Percentiles rank a stretch among this genome's conserved stretches.
Evolutionary conservation across 2,113 vertebrate species (phyloP).

Genomic region (Leptodactylus fuscus): DNA sequence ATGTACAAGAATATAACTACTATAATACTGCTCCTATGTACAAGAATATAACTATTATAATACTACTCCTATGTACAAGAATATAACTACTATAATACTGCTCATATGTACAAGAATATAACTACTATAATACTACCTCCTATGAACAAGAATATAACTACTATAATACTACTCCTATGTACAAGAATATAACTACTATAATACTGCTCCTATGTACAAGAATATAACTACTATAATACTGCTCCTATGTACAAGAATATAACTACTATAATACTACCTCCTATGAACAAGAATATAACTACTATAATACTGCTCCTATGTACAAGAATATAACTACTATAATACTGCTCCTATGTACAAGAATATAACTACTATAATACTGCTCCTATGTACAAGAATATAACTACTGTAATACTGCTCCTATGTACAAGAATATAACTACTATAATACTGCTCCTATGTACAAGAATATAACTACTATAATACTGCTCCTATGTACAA

Average conservation of each 20-base stretch:
- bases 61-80: neutral
- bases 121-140: no score
- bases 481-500: neutral
- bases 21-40: slow-evolving; percentile 2
- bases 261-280: no score
- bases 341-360: neutral
- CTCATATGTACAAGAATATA: slow-evolving; percentile 1
- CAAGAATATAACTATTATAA: no score
- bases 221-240: slow-evolving; percentile 4
- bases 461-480: neutral
- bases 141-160: no score
- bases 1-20: neutral
- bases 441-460: neutral
- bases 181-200: slow-evolving; percentile 4
- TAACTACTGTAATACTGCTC: slow-evolving; percentile 3
- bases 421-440: slow-evolving; percentile 1
- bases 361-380: neutral
- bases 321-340: slow-evolving; percentile 4
- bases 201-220: neutral
- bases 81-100: slow-evolving; percentile 16
- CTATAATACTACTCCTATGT: neutral
- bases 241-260: neutral
- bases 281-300: no score
- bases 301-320: neutral
- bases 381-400: neutral